These are phyloP conservation scores for Sapayoa aenigma DNA, from an alignment of 2,113 vertebrate genomes.

Conservation along the genomic window DNA sequence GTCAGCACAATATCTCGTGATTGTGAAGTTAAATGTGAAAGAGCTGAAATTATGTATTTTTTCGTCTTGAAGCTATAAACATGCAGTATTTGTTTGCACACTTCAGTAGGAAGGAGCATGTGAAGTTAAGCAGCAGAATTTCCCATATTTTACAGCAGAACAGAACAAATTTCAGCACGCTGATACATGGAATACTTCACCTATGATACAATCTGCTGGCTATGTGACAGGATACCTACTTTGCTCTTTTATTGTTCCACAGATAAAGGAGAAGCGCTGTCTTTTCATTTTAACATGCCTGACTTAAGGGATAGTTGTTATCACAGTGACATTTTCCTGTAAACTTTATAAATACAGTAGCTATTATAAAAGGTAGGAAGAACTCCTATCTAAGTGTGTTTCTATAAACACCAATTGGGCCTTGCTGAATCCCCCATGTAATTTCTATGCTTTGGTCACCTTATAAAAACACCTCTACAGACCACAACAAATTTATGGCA, in stretches of 20 bases:
- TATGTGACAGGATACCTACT: not conserved
- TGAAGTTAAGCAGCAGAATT: not conserved
- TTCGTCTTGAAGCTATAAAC: not conserved
- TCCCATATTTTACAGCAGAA: not conserved
- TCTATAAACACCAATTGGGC: not conserved
- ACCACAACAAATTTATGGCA: not conserved
- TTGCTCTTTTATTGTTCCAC: not conserved
- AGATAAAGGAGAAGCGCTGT: not conserved
- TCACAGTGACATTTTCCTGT: constrained; percentile 1
- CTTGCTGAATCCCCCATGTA: not conserved
- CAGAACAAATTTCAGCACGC: not conserved
- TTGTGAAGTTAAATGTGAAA: not conserved
- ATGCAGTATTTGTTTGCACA: not conserved
- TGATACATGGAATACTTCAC: not conserved
- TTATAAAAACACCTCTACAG: not conserved
- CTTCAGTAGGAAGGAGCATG: not conserved
- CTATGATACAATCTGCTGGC: not conserved
- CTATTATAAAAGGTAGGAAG: constrained; percentile 14
- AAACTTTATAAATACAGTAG: not conserved
- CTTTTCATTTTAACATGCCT: not conserved
- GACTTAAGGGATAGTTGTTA: not conserved
- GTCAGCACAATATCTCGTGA: not conserved
- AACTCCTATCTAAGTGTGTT: not conserved
- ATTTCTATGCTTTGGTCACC: not conserved
- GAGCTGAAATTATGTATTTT: not conserved